A percentile compares a stretch with the other conserved stretches of the same genome.
Evolutionary conservation across 1,140 invertebrate species (phyloP).

Genomic region (Lamellibrachia luymesi): DNA sequence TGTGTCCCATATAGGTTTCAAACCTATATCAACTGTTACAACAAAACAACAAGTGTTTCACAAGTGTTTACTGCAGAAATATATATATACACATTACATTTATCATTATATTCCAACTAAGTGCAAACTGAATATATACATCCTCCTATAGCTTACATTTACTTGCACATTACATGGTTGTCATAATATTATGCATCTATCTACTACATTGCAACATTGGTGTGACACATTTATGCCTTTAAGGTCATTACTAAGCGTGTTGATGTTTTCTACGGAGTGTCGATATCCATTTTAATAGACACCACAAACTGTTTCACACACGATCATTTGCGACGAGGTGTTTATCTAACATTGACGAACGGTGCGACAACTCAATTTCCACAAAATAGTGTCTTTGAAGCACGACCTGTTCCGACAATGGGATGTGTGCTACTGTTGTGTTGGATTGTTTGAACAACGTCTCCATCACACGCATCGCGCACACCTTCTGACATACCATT

Average conservation of each 20-base stretch:
- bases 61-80: neutral
- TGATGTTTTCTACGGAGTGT: neutral
- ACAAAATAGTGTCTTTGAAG: neutral
- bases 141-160: neutral
- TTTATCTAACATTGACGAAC: neutral
- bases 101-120: neutral
- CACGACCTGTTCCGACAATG: neutral
- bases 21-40: too few relatives aligned
- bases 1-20: too few relatives aligned
- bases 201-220: neutral
- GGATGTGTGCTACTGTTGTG: neutral
- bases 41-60: neutral
- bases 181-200: neutral
- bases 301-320: neutral
- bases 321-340: neutral
- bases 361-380: neutral
- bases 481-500: neutral
- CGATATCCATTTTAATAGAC: neutral
- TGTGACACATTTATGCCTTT: neutral
- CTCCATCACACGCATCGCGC: neutral
- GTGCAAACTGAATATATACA: conserved; percentile 1
- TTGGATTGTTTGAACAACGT: neutral
- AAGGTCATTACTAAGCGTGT: neutral
- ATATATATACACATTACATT: neutral
- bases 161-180: neutral